These are phyloP conservation scores for Allacma fusca DNA, from an alignment of 2,888 invertebrate genomes.

Conservation along the genomic window DNA sequence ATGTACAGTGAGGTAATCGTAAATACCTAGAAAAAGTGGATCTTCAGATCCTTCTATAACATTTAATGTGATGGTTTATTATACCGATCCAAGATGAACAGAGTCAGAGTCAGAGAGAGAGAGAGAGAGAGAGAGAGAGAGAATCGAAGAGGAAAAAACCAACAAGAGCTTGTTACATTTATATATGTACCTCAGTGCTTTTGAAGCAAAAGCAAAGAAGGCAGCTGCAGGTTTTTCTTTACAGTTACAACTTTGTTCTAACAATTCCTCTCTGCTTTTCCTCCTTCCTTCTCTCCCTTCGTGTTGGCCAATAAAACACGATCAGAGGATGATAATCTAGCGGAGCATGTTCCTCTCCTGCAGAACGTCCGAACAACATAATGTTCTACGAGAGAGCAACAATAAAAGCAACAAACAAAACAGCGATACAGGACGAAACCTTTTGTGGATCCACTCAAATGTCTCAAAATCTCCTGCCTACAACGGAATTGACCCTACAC, in stretches of 20 bases:
- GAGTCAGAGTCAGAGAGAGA: constrained; percentile 13
- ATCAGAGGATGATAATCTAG: constrained; percentile 40
- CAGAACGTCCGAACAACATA: not conserved
- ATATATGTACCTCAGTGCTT: not conserved
- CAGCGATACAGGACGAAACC: not conserved
- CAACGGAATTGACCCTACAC: not conserved
- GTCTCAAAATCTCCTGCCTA: not conserved
- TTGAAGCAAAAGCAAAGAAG: not conserved
- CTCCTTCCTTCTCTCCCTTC: constrained; percentile 26
- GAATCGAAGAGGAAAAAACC: not conserved
- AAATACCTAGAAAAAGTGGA: constrained; percentile 3
- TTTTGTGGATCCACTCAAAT: not conserved
- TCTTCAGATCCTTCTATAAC: not conserved
- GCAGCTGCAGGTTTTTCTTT: not conserved
- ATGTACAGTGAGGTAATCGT: not conserved
- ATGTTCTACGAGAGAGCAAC: not conserved
- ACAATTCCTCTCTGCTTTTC: not conserved
- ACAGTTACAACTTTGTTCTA: not conserved
- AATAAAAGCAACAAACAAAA: constrained; percentile 20
- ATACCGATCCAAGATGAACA: constrained; percentile 11
- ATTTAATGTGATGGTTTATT: not conserved
- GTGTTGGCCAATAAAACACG: constrained; percentile 38
- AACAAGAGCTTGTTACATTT: not conserved
- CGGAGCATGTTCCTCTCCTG: constrained; percentile 21
- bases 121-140: constrained; percentile 9